Evolutionary conservation across 1,140 invertebrate genomes (phyloP).

Genomic region (Pseudoatta argentina): DNA sequence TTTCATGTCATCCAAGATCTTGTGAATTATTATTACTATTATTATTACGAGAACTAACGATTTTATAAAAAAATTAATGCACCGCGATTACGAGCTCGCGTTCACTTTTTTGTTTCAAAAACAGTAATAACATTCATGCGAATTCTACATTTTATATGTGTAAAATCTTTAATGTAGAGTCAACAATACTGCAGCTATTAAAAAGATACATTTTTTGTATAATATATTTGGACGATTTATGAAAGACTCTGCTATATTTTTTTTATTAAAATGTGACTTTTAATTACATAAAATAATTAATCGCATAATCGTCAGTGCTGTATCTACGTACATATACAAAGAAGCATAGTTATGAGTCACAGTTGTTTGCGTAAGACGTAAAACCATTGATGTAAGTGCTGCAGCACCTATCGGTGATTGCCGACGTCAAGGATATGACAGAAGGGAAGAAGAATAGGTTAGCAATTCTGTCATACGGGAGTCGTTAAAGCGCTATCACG

Average conservation of each 20-base stretch:
- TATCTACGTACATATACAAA: neutral
- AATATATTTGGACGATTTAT: neutral
- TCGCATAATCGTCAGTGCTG: neutral
- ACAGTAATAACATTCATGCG: neutral
- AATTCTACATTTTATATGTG: neutral
- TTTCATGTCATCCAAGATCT: conserved; percentile 36
- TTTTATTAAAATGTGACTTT: neutral
- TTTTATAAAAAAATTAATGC: conserved; percentile 18
- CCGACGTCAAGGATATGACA: conserved; percentile 32
- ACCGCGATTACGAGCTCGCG: neutral
- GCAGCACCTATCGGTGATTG: conserved; percentile 31
- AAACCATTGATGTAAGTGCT: conserved; percentile 11
- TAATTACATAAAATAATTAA: neutral
- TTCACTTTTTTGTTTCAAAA: neutral
- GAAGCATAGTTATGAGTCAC: neutral
- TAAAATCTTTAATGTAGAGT: neutral
- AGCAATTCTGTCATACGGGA: conserved; percentile 53
- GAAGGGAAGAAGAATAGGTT: conserved; percentile 32
- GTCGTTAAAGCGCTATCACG: conserved; percentile 74
- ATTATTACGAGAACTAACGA: neutral
- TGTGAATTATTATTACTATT: conserved; percentile 9
- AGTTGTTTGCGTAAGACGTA: neutral
- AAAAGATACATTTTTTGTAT: neutral
- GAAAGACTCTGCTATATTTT: neutral
- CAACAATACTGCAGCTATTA: neutral